These are phyloP conservation scores for Pitangus sulphuratus DNA, from an alignment of 2,797 vertebrate species.

Conservation along the genomic window DNA sequence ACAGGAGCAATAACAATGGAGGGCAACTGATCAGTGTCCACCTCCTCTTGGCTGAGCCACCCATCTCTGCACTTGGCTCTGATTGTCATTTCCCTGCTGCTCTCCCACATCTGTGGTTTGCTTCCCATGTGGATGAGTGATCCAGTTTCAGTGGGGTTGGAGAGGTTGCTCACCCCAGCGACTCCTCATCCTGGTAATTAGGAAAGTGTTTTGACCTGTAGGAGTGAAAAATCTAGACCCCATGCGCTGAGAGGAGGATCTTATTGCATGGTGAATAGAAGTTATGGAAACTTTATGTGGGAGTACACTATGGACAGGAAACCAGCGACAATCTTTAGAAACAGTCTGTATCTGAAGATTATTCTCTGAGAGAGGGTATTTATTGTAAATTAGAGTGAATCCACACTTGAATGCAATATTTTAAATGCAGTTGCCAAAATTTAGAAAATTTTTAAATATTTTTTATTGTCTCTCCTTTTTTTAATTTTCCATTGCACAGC, in stretches of 20 bases:
- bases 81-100: not conserved
- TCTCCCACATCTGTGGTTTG: not conserved
- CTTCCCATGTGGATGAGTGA: not conserved
- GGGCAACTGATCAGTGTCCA: fast-evolving
- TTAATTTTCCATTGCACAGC: not conserved
- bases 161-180: fast-evolving
- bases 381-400: not conserved
- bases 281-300: not conserved
- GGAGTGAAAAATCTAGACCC: not conserved
- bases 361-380: not conserved
- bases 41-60: not conserved
- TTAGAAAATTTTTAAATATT: not conserved
- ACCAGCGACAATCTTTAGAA: not conserved
- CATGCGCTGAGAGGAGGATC: fast-evolving
- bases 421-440: not conserved
- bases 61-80: not conserved
- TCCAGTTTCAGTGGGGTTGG: fast-evolving
- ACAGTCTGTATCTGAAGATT: not conserved
- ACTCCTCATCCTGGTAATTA: not conserved
- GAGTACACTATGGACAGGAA: not conserved
- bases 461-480: not conserved
- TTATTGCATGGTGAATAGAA: not conserved
- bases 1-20: not conserved
- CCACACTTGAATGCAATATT: not conserved
- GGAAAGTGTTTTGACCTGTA: not conserved